Evolutionary conservation across 2,888 invertebrate species (phyloP).

Genomic region (Baccha elongata): DNA sequence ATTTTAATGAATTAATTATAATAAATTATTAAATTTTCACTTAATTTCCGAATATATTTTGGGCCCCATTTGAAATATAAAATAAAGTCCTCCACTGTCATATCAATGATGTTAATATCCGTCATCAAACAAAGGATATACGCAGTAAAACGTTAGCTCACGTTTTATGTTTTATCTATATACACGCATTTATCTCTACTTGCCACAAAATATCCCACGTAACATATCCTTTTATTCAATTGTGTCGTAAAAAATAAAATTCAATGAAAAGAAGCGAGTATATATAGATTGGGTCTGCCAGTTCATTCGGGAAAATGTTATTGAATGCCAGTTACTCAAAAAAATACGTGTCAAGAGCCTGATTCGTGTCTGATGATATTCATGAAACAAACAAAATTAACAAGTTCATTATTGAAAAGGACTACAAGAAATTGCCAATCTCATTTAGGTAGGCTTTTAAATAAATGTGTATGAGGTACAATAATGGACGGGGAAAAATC

Average conservation of each 20-base stretch:
- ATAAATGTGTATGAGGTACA: no score
- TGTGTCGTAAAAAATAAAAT: conserved; percentile 22
- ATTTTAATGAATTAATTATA: no score
- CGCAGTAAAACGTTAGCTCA: neutral
- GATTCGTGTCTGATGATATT: conserved; percentile 1
- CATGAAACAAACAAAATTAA: conserved; percentile 17
- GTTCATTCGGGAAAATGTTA: neutral
- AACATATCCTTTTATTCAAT: conserved; percentile 31
- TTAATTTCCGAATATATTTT: no score
- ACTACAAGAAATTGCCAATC: neutral
- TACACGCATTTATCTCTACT: neutral
- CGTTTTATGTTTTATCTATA: conserved; percentile 27
- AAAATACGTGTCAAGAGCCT: conserved; percentile 6
- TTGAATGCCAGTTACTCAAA: neutral
- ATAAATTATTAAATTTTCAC: no score
- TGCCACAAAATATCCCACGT: conserved; percentile 15
- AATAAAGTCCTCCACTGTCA: no score
- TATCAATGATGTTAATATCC: conserved; percentile 3
- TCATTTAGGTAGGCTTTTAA: no score
- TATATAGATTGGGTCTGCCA: neutral
- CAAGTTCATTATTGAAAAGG: neutral
- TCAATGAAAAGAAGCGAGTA: neutral
- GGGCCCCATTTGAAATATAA: no score
- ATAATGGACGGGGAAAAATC: no score
- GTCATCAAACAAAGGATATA: neutral